Evolutionary conservation across 2,888 invertebrate species (phyloP).

Genomic region (Sarcophaga variegata): DNA sequence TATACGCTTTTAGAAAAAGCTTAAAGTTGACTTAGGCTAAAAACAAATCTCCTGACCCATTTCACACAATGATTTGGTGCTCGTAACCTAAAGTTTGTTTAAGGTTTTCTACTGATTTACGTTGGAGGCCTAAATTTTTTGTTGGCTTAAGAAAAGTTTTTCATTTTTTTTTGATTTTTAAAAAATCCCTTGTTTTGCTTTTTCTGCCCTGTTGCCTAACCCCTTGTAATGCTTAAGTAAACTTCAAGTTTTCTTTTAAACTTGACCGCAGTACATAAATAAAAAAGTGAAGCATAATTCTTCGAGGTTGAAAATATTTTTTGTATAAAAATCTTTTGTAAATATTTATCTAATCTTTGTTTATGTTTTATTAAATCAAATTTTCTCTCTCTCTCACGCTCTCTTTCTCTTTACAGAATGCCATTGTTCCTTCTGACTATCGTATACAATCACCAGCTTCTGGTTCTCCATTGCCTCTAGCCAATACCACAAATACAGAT

Average conservation of each 20-base stretch:
- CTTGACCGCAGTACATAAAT: conserved; percentile 51
- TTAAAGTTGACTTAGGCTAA: conserved; percentile 12
- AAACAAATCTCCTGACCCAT: background rate
- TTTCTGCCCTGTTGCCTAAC: background rate
- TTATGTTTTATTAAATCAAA: background rate
- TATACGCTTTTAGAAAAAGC: background rate
- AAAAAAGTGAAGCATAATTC: conserved; percentile 50
- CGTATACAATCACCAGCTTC: conserved; percentile 84
- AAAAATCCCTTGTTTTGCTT: background rate
- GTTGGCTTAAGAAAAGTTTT: background rate
- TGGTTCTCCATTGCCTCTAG: conserved; percentile 85
- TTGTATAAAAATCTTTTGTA: conserved; percentile 5
- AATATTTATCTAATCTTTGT: background rate
- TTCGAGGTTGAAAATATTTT: conserved; percentile 22
- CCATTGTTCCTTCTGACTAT: conserved; percentile 92
- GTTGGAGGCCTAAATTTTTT: background rate
- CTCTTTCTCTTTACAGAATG: conserved; percentile 85
- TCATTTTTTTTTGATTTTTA: background rate
- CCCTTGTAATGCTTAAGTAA: conserved; percentile 65
- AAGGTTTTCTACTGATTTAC: background rate
- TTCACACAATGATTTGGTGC: background rate
- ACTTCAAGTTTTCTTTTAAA: conserved; percentile 64
- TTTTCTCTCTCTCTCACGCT: conserved; percentile 48
- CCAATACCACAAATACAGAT: conserved; percentile 79
- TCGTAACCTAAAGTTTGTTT: conserved; percentile 30